Base-by-base conservation (phyloP, 2,113 vertebrate species). In the Seriola rivoliana region DNA sequence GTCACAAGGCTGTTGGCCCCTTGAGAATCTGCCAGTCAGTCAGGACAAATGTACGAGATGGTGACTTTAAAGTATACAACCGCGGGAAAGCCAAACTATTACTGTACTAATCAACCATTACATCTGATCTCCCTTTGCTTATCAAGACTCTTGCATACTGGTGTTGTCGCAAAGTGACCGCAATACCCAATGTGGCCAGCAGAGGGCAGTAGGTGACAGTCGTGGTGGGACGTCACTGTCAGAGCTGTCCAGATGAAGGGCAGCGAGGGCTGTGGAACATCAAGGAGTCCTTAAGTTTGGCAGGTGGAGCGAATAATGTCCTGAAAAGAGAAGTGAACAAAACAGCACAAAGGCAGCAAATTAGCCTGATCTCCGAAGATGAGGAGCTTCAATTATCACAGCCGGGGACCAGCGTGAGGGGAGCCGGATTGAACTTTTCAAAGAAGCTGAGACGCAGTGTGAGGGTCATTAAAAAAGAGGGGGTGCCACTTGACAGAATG, bases 371-470 rank as follows among this genome's bases (percentile, higher is more conserved):
- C 88, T 88, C 63, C 34, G 88, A 89, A 88, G 85, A 91, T 80
- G 85, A 90, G 91, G 55, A 68, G 72, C 80, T 81, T 92, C 91
- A 91, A 92, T 93, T 93, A 95, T 93, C 93, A 84, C 88, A 81
- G 85, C 81, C 72, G 64, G 90, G 52, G 80, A 69, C 69, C 65
- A 64, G 78, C n/a, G 34, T 50, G 71, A 78, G 73, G 65, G 71
- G 71, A 81, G 78, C 73, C 55, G 50, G 50, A 64, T 70, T 89
- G 86, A 93, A 91, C 83, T 88, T 92, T 91, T 92, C 78, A 89
- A 78, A 87, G 80, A 87, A 84, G 71, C 62, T 59, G 46, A 77
- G 54, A n/a, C 71, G 4, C 85, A 85, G 72, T 12, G 10, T 83
- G 81, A 81, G 66, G 60, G 79, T 89, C 87, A 84, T 91, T 93